Conservation (phyloP, 2,797 vertebrate species). For the Vipera ursinii region DNA sequence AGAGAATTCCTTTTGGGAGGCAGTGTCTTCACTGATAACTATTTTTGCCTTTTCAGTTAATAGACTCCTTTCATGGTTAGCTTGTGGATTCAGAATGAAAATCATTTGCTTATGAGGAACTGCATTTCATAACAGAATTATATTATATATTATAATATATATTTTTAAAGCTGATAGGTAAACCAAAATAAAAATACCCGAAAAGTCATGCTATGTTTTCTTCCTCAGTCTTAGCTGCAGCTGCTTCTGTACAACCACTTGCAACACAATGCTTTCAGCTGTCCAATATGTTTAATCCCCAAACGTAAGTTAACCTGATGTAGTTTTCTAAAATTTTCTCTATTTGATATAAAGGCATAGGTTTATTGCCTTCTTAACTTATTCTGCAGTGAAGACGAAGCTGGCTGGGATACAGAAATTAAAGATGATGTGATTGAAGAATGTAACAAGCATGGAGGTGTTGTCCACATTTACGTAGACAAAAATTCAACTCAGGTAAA, state of each 20-base stretch:
- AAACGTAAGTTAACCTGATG: slow-evolving; percentile 80
- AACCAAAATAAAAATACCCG: neutral
- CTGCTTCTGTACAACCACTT: slow-evolving; percentile 86
- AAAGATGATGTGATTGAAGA: slow-evolving; percentile 97
- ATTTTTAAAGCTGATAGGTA: neutral
- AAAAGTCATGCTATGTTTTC: neutral
- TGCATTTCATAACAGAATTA: neutral
- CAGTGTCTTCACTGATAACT: neutral
- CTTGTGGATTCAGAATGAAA: neutral
- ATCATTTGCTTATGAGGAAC: neutral
- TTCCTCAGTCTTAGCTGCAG: slow-evolving; percentile 72
- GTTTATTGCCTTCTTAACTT: neutral
- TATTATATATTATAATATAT: neutral
- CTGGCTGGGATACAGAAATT: slow-evolving; percentile 92
- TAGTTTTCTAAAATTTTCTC: neutral
- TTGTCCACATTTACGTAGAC: slow-evolving; percentile 96
- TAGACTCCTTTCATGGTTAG: neutral
- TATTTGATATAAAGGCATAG: neutral
- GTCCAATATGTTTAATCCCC: slow-evolving; percentile 97
- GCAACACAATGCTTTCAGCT: slow-evolving; percentile 97
- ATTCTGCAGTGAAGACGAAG: slow-evolving; percentile 83
- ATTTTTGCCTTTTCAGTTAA: neutral
- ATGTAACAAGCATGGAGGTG: slow-evolving; percentile 96
- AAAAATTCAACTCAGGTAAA: slow-evolving; percentile 93
- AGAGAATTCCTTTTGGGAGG: neutral